phyloP scores from a whole-genome alignment of 1,140 invertebrate genomes.

The Heliconius himera region DNA sequence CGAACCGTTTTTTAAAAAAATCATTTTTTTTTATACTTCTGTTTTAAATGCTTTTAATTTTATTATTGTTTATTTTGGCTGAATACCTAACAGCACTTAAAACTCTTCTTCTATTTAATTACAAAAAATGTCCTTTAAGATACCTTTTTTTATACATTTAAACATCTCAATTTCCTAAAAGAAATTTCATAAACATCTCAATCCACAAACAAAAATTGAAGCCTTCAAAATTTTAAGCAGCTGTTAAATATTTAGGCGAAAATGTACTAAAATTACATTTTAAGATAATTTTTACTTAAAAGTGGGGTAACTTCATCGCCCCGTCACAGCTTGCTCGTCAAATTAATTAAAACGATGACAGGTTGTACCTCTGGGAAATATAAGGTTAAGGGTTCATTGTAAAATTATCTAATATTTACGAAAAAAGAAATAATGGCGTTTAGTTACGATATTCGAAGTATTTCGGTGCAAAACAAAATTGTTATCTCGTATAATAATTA shows the following conservation, averaged over 20 bases:
- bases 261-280: conserved; percentile 2
- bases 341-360: conserved; percentile 33
- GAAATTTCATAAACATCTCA: neutral
- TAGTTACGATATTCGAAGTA: too few relatives aligned
- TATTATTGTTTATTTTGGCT: too few relatives aligned
- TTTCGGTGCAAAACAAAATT: too few relatives aligned
- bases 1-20: too few relatives aligned
- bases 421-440: neutral
- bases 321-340: conserved; percentile 20
- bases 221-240: neutral
- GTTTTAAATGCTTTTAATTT: too few relatives aligned
- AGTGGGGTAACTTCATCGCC: conserved; percentile 4
- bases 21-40: too few relatives aligned
- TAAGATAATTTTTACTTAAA: conserved; percentile 16
- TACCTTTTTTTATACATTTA: neutral
- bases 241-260: conserved; percentile 7
- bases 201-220: neutral
- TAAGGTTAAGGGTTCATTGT: conserved; percentile 1
- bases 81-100: too few relatives aligned
- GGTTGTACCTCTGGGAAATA: conserved; percentile 8
- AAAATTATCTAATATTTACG: neutral
- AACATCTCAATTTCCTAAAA: neutral
- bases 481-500: too few relatives aligned
- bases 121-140: neutral
- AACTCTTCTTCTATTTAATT: neutral